Conservation (phyloP, 2,113 vertebrate species). For the Aviceda subcristata region DNA sequence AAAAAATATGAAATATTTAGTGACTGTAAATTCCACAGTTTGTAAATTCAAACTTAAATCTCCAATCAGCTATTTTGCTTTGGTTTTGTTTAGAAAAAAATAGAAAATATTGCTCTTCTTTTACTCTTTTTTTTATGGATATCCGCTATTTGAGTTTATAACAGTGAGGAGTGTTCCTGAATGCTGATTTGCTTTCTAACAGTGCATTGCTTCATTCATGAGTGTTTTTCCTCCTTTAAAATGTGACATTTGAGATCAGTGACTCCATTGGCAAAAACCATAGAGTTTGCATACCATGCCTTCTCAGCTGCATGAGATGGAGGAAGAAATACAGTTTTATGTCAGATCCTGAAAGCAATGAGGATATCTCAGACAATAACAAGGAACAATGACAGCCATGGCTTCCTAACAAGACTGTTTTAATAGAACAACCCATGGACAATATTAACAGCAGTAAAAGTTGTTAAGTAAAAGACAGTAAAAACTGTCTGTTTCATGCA, state of each 20-base stretch:
- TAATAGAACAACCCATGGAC: neutral
- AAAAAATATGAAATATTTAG: slow-evolving; percentile 60
- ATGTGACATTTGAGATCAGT: neutral
- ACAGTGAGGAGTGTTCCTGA: neutral
- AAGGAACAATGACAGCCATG: neutral
- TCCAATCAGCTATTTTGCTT: slow-evolving; percentile 41
- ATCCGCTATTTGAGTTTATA: neutral
- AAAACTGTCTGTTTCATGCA: neutral
- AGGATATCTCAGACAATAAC: neutral
- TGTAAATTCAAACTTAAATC: slow-evolving; percentile 43
- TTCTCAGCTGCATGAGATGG: neutral
- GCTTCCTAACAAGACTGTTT: neutral
- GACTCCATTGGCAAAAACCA: neutral
- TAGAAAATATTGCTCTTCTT: slow-evolving; percentile 9
- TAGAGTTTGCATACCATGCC: neutral
- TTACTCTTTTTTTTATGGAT: neutral
- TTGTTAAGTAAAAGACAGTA: too few relatives aligned
- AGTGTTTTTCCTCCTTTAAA: neutral
- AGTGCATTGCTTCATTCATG: neutral
- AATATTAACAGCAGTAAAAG: neutral
- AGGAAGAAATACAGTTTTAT: neutral
- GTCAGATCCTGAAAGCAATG: neutral
- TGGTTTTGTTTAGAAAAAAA: neutral
- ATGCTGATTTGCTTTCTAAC: neutral
- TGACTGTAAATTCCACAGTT: slow-evolving; percentile 38